Conservation (phyloP, 2,113 vertebrate species). For the Neodon shergylaensis region DNA sequence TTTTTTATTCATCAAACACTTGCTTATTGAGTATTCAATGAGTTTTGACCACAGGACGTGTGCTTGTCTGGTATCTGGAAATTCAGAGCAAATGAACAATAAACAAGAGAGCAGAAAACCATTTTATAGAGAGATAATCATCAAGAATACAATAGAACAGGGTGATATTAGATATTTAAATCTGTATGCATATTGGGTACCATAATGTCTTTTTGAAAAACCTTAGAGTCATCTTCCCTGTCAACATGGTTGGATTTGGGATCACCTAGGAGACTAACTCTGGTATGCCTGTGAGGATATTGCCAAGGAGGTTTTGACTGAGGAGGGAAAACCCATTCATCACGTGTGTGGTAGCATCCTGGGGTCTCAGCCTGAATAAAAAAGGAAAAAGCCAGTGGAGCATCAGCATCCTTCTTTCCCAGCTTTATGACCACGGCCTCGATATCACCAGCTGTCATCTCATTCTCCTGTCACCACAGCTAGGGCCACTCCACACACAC, state of each 20-base stretch:
- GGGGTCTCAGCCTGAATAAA: not conserved
- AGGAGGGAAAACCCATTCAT: not conserved
- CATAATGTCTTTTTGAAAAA: not conserved
- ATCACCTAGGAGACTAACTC: not conserved
- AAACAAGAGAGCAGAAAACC: not conserved
- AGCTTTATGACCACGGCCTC: not conserved
- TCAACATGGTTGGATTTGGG: not conserved
- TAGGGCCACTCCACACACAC: no score
- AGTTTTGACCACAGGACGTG: not conserved
- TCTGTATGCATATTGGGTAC: not conserved
- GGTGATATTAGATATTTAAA: not conserved
- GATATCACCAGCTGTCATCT: not conserved
- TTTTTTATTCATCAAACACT: not conserved
- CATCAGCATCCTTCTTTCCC: not conserved
- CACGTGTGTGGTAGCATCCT: not conserved
- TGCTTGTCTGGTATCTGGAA: not conserved
- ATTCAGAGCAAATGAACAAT: not conserved
- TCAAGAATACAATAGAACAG: not conserved
- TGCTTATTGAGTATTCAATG: not conserved
- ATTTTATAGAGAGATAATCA: not conserved
- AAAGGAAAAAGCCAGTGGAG: not conserved
- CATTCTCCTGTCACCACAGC: not conserved
- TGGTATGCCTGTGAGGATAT: not conserved
- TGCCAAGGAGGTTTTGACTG: not conserved
- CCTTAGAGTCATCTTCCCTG: not conserved